Evolutionary conservation across 2,888 invertebrate species (phyloP).

Genomic region (Carpatolechia fugitivella): DNA sequence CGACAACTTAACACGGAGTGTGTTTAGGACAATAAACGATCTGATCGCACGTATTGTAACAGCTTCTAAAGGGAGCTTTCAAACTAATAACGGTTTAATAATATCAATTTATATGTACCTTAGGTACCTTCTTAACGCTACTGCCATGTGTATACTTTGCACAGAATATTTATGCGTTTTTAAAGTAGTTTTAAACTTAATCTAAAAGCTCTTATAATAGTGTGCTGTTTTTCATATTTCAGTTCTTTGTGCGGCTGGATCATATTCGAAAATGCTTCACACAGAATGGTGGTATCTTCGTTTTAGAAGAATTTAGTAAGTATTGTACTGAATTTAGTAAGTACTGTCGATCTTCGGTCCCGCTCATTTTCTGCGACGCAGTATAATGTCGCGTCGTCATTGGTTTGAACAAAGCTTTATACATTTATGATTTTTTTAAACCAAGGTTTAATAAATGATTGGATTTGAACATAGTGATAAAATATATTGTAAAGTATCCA

Average conservation of each 20-base stretch:
- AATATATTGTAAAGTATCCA: too few relatives aligned
- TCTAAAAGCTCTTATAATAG: not conserved
- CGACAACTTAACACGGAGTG: slow-evolving; percentile 1
- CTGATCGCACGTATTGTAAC: not conserved
- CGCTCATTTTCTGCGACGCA: too few relatives aligned
- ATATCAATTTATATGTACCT: not conserved
- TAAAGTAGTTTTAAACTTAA: not conserved
- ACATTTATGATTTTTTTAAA: too few relatives aligned
- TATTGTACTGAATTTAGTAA: slow-evolving; percentile 39
- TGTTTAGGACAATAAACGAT: not conserved
- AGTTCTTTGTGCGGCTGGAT: slow-evolving; percentile 99
- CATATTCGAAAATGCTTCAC: slow-evolving; percentile 99
- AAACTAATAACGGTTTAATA: not conserved
- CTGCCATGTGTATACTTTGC: slow-evolving; percentile 5
- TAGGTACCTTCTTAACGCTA: not conserved
- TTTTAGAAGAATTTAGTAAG: slow-evolving; percentile 99
- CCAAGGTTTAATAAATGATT: too few relatives aligned
- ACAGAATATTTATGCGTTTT: slow-evolving; percentile 5
- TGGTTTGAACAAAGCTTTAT: too few relatives aligned
- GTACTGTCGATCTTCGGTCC: not conserved
- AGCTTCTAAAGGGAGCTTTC: not conserved
- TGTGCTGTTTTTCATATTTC: slow-evolving; percentile 75
- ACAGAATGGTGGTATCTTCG: slow-evolving; percentile 99
- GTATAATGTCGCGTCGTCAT: too few relatives aligned
- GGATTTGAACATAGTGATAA: too few relatives aligned